Evolutionary conservation across 2,888 invertebrate species (phyloP).

Genomic region (Eupsilia transversa): DNA sequence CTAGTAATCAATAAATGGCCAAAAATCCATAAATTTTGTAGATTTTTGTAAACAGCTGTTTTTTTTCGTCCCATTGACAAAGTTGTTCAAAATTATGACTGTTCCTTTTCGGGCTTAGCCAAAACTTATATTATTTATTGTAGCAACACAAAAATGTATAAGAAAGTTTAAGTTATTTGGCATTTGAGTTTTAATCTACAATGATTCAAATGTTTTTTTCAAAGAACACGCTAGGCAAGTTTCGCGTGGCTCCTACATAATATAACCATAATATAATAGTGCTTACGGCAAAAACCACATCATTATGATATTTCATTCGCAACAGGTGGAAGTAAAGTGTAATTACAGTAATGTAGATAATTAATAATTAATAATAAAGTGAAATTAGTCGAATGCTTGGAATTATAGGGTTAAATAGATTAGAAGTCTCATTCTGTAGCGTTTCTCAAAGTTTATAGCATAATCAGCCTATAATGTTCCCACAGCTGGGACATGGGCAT

Average conservation of each 20-base stretch:
- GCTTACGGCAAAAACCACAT: slow-evolving; percentile 21
- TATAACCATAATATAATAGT: slow-evolving; percentile 24
- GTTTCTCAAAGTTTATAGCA: slow-evolving; percentile 47
- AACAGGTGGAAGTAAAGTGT: slow-evolving; percentile 48
- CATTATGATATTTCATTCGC: slow-evolving; percentile 52
- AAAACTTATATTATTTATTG: neutral
- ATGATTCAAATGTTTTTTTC: slow-evolving; percentile 2
- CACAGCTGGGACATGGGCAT: too few relatives aligned
- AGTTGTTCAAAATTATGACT: too few relatives aligned
- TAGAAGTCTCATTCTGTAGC: slow-evolving; percentile 4
- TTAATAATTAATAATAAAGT: slow-evolving; percentile 61
- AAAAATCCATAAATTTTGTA: too few relatives aligned
- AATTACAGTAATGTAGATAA: slow-evolving; percentile 57
- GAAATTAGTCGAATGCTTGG: slow-evolving; percentile 39
- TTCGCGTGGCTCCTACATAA: slow-evolving; percentile 33
- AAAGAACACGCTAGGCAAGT: neutral
- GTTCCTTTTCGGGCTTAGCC: too few relatives aligned
- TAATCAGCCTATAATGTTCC: too few relatives aligned
- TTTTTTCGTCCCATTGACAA: too few relatives aligned
- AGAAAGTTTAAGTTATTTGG: neutral
- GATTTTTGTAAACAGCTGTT: too few relatives aligned
- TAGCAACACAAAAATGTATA: neutral
- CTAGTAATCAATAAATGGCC: too few relatives aligned
- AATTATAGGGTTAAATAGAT: slow-evolving; percentile 37
- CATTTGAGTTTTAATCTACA: slow-evolving; percentile 2